Percentiles rank a stretch among this genome's conserved stretches.
Evolutionary conservation across 2,888 invertebrate genomes (phyloP).

Genomic region (Lymantria monacha): DNA sequence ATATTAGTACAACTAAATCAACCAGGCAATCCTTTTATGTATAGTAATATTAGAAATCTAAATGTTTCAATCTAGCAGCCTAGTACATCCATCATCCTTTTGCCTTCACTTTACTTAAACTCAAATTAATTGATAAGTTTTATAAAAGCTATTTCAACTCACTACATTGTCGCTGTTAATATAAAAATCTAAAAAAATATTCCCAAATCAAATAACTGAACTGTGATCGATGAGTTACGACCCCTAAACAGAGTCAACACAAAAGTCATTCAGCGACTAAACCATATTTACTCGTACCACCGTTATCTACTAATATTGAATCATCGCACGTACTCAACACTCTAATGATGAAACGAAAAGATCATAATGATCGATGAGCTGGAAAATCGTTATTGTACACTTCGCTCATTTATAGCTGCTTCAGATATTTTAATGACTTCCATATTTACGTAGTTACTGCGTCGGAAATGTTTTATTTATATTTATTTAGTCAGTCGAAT

Average conservation of each 20-base stretch:
- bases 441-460: too few species aligned
- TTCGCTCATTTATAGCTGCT: too few species aligned
- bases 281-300: neutral
- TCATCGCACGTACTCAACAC: slow-evolving; percentile 3
- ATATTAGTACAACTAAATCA: too few species aligned
- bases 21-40: too few species aligned
- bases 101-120: neutral
- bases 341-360: neutral
- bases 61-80: too few species aligned
- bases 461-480: too few species aligned
- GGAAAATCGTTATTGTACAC: neutral
- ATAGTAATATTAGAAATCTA: too few species aligned
- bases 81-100: too few species aligned
- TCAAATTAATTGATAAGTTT: neutral
- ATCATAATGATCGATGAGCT: neutral
- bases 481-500: too few species aligned
- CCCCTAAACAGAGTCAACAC: neutral
- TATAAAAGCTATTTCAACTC: neutral
- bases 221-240: neutral
- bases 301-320: slow-evolving; percentile 7
- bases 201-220: neutral
- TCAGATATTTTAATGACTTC: too few species aligned
- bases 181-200: neutral
- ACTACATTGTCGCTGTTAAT: neutral
- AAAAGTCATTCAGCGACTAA: neutral